Base-by-base conservation (phyloP, 2,113 vertebrate genomes). In the Paracanthobrama guichenoti region DNA sequence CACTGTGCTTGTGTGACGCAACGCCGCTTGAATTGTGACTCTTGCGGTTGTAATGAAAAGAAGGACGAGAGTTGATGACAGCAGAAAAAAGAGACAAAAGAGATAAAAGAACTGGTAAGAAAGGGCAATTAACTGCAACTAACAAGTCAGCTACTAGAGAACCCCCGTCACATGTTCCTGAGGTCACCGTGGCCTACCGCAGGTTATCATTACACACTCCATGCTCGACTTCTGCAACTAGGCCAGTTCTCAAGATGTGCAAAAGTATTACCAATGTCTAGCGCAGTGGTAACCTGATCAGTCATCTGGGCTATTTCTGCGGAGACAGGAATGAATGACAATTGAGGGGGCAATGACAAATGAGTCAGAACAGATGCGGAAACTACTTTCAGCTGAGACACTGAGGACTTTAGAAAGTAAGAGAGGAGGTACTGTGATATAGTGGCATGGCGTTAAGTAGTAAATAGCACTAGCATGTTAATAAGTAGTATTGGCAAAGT, bases 351-450 rank as follows among this genome's bases (percentile, higher is more conserved):
- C 78, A 50, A 67, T 50, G 60, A 80, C 60, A 80, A 66, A 66
- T 67, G 78, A 35, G 60, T 50, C 78, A 67, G 24, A 80, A 44
- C 78, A 80, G 78, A 66, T 66, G 78, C 31, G 78, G 42, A 80
- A 80, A 20, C 24, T 31, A 50, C 18, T 60, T 66, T 3, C 9
- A 48, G 6, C 28, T 42, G 22, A 18, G 6, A 53, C 50, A 53
- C 5, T n/a, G 0, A 55, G 20, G 18, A 20, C 53, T 2, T 55
- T 18, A 55, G 50, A 20, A 20, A 55, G 50, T 2, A 55, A 55
- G 6, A 55, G 53, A 55, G 53, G 6, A 55, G 50, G 16, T n/a
- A n/a, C n/a, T 31, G 62, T 31, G 60, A 6, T 16, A 16, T 31
- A 28, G 24, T 2, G 60, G 59, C 4, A 3, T 73, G 71, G 11